These are phyloP conservation scores for Episyrphus balteatus DNA, from an alignment of 1,140 invertebrate species.

Conservation along the genomic window DNA sequence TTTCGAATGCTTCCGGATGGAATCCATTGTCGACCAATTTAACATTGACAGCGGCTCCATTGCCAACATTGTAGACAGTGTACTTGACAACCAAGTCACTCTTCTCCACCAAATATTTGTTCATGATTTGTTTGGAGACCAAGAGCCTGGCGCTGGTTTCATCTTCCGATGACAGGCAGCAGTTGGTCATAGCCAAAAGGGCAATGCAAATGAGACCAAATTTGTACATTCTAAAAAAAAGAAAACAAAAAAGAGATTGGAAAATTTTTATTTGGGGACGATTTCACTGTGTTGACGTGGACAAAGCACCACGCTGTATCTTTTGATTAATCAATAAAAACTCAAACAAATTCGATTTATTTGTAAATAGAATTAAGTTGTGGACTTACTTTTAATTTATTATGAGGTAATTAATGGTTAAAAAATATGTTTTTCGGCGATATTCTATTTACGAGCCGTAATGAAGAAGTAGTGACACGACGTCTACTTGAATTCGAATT, in stretches of 20 bases:
- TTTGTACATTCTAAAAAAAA: slow-evolving; percentile 24
- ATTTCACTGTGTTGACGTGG: not conserved
- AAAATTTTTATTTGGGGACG: not conserved
- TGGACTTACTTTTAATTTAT: not conserved
- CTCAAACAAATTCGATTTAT: not conserved
- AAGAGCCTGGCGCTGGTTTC: slow-evolving; percentile 59
- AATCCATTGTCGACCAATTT: slow-evolving; percentile 82
- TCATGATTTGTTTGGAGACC: slow-evolving; percentile 84
- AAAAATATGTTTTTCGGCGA: too few species aligned
- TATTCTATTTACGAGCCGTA: too few species aligned
- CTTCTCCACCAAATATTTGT: slow-evolving; percentile 96
- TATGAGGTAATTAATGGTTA: not conserved
- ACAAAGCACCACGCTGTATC: not conserved
- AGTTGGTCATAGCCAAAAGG: slow-evolving; percentile 20
- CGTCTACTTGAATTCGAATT: too few species aligned
- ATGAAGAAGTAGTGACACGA: too few species aligned
- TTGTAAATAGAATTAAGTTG: not conserved
- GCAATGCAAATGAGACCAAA: slow-evolving; percentile 19
- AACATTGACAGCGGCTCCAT: slow-evolving; percentile 78
- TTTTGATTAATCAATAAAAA: not conserved
- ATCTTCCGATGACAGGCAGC: slow-evolving; percentile 45
- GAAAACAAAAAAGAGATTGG: not conserved
- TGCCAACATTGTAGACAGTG: slow-evolving; percentile 74
- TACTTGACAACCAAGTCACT: slow-evolving; percentile 94
- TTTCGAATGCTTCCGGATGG: slow-evolving; percentile 75